Conservation (phyloP, 2,113 vertebrate species). For the Anarhynchus alexandrinus region DNA sequence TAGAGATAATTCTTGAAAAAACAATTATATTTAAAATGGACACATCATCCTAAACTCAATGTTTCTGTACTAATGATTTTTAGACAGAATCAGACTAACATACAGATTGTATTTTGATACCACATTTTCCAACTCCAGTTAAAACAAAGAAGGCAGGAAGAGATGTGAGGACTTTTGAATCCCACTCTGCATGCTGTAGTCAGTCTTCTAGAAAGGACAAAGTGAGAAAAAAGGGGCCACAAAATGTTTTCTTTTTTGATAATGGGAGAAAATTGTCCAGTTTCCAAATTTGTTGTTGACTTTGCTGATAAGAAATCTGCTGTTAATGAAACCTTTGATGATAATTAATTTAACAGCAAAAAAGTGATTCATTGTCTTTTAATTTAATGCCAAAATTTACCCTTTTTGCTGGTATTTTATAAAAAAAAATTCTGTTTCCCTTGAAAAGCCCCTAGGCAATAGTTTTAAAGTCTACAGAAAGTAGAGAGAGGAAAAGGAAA, state of each 20-base stretch:
- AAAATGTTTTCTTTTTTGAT: constrained; percentile 51
- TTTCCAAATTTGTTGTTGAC: constrained; percentile 60
- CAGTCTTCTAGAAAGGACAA: background rate
- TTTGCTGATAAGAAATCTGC: constrained; percentile 65
- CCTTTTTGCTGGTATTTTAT: constrained; percentile 38
- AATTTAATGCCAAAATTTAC: constrained; percentile 60
- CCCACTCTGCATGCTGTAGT: background rate
- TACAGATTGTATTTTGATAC: background rate
- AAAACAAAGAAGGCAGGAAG: background rate
- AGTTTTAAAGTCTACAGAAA: constrained; percentile 24
- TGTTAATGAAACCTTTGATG: constrained; percentile 71
- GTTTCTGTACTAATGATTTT: background rate
- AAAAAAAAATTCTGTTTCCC: background rate
- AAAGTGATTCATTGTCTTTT: constrained; percentile 44
- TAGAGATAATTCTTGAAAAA: background rate
- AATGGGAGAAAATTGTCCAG: constrained; percentile 55
- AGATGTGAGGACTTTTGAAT: background rate
- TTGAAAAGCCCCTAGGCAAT: constrained; percentile 33
- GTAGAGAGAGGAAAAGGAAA: constrained; percentile 22
- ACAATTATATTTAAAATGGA: background rate
- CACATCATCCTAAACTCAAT: background rate
- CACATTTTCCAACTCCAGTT: background rate
- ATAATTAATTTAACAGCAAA: constrained; percentile 54
- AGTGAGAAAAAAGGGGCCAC: background rate
- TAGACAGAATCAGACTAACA: background rate